Evolutionary conservation across 2,113 vertebrate genomes (phyloP), one percentile per base, ranked within the genome.

Genomic region (Pavo muticus): DNA sequence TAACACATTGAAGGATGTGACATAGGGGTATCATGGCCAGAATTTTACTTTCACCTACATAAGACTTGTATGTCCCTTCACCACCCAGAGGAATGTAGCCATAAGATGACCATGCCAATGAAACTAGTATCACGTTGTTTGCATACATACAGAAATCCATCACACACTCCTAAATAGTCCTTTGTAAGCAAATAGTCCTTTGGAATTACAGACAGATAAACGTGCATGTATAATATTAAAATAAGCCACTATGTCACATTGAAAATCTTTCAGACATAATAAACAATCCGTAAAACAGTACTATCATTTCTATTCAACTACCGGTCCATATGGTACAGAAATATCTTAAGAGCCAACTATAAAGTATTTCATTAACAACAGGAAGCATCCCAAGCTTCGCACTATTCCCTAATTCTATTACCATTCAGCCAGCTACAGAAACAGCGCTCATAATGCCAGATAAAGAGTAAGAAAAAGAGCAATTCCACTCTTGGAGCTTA

Each of bases 251-350:
- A 69, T 18, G 91, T 80, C 54, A 73, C 40, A 57, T 2, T 61
- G 80, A 94, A 96, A 96, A 88, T 82, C 87, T 95, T 93, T 64
- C 84, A 89, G 73, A 88, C n/a, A 87, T 91, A 94, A 95, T 20
- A 52, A 40, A 80, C 81, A 95, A 44, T 93, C 96, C 94, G 79
- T 91, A 84, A 87, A 86, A 50, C 61, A 92, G 78, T 74, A 83
- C 95, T 76, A 95, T 56, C 32, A 67, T 67, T 90, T 78, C 78
- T 35, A 10, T 84, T 90, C 75, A 88, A 86, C 35, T 88, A 88
- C 60, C 92, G 69, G 39, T 74, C 82, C 64, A 76, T 12, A 69
- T 23, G 87, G 77, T 48, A 87, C 10, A 77, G 75, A 90, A 93
- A 80, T 18, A 87, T 59, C 79, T 60, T 45, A 61, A 42, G 48